Percentiles rank a stretch among this genome's conserved stretches.
These are phyloP conservation scores for Motacilla alba DNA, from an alignment of 2,113 vertebrate species.

Conservation along the genomic window DNA sequence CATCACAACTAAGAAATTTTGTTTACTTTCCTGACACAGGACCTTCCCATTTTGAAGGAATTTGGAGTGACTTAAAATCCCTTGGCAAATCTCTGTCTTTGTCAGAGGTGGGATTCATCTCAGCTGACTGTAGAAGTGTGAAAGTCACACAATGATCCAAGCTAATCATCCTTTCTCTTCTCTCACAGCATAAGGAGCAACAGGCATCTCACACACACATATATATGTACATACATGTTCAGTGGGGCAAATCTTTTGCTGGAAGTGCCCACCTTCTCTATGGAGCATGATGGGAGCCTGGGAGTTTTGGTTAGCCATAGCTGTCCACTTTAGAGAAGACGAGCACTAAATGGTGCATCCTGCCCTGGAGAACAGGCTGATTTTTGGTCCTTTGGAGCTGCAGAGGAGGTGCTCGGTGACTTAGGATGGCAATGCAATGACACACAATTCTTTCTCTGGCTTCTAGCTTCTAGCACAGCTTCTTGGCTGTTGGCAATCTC, in stretches of 20 bases:
- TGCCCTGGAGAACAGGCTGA: neutral
- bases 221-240: neutral
- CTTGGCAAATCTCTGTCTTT: neutral
- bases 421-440: neutral
- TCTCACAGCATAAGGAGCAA: neutral
- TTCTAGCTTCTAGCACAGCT: neutral
- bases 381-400: neutral
- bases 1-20: neutral
- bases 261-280: neutral
- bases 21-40: neutral
- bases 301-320: neutral
- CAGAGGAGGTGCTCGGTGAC: neutral
- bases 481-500: neutral
- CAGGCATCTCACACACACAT: neutral
- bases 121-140: neutral
- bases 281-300: neutral
- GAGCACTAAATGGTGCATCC: neutral
- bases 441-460: neutral
- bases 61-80: constrained; percentile 4
- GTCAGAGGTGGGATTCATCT: neutral
- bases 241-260: neutral
- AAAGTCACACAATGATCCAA: neutral
- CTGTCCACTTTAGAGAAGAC: neutral
- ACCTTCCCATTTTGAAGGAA: neutral
- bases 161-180: neutral